Percentiles rank a stretch among this genome's conserved stretches.
Evolutionary conservation across 92 coral and sea anemone species (phyloP).

Genomic region (Parazoanthus atlanticus): DNA sequence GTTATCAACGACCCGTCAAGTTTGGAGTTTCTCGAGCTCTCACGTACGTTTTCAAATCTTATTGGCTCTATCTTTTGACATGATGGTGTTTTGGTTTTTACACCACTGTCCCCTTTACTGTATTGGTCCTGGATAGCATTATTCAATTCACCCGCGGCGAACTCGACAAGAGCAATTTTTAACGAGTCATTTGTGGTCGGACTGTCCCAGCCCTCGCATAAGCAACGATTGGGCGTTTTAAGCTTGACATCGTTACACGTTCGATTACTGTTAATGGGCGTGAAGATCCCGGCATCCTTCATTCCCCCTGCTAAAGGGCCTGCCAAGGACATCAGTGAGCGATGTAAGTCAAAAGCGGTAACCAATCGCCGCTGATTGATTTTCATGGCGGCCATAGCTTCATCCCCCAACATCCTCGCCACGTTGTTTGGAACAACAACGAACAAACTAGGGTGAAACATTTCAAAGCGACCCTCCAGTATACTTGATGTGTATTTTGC

Average conservation of each 20-base stretch:
- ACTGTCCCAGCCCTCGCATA: conserved; percentile 91
- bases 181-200: conserved; percentile 74
- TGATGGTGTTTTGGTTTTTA: conserved; percentile 34
- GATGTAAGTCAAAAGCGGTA: conserved; percentile 81
- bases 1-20: conserved; percentile 52
- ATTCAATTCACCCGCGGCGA: conserved; percentile 87
- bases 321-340: conserved; percentile 68
- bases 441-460: conserved; percentile 87
- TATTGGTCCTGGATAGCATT: conserved; percentile 60
- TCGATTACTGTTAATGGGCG: conserved; percentile 59
- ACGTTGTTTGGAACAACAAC: conserved; percentile 73
- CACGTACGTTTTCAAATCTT: conserved; percentile 76
- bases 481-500: conserved; percentile 60
- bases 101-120: neutral
- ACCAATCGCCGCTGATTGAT: conserved; percentile 78
- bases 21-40: conserved; percentile 55
- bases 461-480: conserved; percentile 88
- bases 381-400: conserved; percentile 64
- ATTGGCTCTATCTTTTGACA: conserved; percentile 74
- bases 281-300: conserved; percentile 68
- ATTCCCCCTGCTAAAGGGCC: conserved; percentile 60
- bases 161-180: conserved; percentile 79
- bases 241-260: conserved; percentile 77
- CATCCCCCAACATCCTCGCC: conserved; percentile 58
- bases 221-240: conserved; percentile 78